Base-by-base conservation (phyloP, 2,888 invertebrate species). In the Agrochola litura region DNA sequence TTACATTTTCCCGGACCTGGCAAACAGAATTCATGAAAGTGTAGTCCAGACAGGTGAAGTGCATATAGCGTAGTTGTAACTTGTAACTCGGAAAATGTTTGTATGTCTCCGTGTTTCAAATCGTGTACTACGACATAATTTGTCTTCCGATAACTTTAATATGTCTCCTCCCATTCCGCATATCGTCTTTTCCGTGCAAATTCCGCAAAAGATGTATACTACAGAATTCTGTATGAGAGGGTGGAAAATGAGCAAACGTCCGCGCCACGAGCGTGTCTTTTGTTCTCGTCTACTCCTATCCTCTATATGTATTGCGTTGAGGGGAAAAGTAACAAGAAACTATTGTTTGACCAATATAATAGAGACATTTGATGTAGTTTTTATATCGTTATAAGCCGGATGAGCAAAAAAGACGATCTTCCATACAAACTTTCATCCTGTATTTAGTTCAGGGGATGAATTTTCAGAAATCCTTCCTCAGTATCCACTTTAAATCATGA, bases 161-260 rank as follows among this genome's bases (percentile, higher is more conserved):
- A 75, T 83, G 64, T 68, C 69, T 64, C 46, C 64, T 78, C 43
- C 12, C 22, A 54, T 83, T 58, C 37, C 41, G 25, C 16, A 61
- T 46, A 46, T 37, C 22, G 5, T 54, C 19, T n/a, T 41, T 10
- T 49, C 41, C 9, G 16, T 25, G 37, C 14, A 22, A 76, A 60
- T 43, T 37, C 65, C 3, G 37, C 43, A 49, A 41, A 77, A 58
- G 37, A 52, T 76, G 49, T 63, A 10, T 65, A 19, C 22, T 56
- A 22, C 14, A 46, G 37, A 25, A 49, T 65, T 65, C 41, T 64
- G 25, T 67, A 63, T 83, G 43, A 67, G 58, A 61, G 54, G n/a
- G 41, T 63, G 43, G 66, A 52, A 83, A 83, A 83, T 71, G 56
- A 49, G 43, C 56, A 67, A 54, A 49, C 12, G 37, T 79, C 60